A percentile compares a stretch with the other conserved stretches of the same genome.
Conservation (phyloP, 2,888 invertebrate species). For the Lysandra bellargus region DNA sequence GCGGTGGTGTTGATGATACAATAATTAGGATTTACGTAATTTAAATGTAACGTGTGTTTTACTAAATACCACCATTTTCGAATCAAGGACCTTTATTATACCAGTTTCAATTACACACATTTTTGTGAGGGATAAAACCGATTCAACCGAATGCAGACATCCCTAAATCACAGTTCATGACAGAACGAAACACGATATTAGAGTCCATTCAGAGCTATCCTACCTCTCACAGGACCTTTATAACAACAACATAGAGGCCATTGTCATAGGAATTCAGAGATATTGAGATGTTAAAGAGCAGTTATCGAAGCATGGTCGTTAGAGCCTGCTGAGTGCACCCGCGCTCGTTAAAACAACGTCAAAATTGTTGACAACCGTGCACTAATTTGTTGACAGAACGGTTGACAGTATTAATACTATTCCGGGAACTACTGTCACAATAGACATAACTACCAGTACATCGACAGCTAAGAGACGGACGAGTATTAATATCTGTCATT, state of each 20-base stretch:
- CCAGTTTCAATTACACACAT: neutral
- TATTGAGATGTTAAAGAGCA: neutral
- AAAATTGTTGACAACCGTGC: conserved; percentile 33
- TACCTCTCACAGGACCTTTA: neutral
- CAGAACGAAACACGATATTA: neutral
- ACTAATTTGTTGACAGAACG: conserved; percentile 38
- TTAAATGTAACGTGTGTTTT: no score
- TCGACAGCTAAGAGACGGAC: no score
- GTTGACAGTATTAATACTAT: neutral
- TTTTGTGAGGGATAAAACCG: neutral
- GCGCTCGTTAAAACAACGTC: conserved; percentile 31
- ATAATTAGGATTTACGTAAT: no score
- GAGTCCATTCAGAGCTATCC: neutral
- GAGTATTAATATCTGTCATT: no score
- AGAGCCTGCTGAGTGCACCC: conserved; percentile 13
- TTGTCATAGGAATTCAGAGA: neutral
- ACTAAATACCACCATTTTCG: no score
- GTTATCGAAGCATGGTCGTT: conserved; percentile 13
- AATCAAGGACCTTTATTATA: no score
- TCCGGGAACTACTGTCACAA: conserved; percentile 7
- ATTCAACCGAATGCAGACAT: neutral
- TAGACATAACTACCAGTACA: no score
- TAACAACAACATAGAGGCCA: neutral
- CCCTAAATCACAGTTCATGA: neutral
- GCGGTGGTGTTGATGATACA: no score